phyloP scores from a whole-genome alignment of 2,797 vertebrate genomes.

The Enteromius paludinosus region DNA sequence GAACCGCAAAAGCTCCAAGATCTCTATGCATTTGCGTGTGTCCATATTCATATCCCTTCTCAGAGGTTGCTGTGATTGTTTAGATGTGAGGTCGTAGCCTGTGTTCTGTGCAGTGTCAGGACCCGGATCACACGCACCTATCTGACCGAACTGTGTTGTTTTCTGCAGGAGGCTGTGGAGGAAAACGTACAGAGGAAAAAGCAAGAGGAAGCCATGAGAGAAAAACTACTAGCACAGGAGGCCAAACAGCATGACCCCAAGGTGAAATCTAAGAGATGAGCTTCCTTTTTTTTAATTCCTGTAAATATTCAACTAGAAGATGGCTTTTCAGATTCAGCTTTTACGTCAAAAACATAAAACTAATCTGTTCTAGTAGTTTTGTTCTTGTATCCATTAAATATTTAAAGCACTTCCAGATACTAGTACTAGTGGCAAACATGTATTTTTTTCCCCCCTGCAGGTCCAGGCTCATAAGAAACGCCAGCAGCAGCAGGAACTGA shows the following conservation, averaged over 20 bases:
- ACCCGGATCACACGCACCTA: constrained; percentile 31
- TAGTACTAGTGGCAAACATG: not conserved
- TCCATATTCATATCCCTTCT: constrained; percentile 29
- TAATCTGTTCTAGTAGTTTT: not conserved
- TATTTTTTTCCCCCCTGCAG: constrained; percentile 56
- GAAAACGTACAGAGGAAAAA: constrained; percentile 92
- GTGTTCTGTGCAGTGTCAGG: constrained; percentile 12
- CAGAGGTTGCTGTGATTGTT: constrained; percentile 25
- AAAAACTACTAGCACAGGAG: constrained; percentile 94
- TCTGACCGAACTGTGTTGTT: constrained; percentile 52
- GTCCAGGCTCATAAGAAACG: constrained; percentile 85
- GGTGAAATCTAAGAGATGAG: constrained; percentile 63
- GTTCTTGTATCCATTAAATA: not conserved
- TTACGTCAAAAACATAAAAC: not conserved
- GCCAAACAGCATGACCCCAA: constrained; percentile 87
- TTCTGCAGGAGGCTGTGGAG: constrained; percentile 87
- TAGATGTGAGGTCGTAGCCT: constrained; percentile 13
- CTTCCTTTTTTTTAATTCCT: not conserved
- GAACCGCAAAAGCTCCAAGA: constrained; percentile 70
- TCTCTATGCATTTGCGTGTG: constrained; percentile 49
- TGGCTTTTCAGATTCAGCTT: not conserved
- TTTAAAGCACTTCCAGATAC: not conserved
- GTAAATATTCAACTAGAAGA: not conserved
- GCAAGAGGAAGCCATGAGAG: constrained; percentile 93
- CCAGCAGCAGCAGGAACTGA: constrained; percentile 92